Conservation (phyloP, 53 echinoderm and acorn worm species). For the Astropecten irregularis region DNA sequence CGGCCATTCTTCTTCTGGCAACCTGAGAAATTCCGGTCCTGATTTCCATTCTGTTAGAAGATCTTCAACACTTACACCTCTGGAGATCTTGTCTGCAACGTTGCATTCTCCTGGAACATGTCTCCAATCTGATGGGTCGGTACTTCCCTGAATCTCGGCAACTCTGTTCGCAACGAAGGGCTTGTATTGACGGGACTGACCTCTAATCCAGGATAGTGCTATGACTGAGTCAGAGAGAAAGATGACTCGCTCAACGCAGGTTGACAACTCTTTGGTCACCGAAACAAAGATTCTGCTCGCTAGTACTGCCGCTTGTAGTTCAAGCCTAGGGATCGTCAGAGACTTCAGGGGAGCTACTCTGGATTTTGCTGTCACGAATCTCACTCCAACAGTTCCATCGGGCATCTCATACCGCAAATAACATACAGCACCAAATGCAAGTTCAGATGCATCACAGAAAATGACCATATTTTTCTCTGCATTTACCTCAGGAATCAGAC, state of each 20-base stretch:
- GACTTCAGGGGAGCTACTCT: slow-evolving; percentile 54
- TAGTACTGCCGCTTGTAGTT: slow-evolving; percentile 59
- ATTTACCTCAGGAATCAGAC: too few relatives aligned
- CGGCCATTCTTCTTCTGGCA: slow-evolving; percentile 54
- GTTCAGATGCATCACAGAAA: slow-evolving; percentile 66
- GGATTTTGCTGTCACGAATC: slow-evolving; percentile 54
- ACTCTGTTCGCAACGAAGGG: slow-evolving; percentile 60
- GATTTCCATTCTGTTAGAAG: slow-evolving; percentile 40
- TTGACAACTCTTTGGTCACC: not conserved
- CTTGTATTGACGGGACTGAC: slow-evolving; percentile 56
- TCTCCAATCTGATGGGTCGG: slow-evolving; percentile 60
- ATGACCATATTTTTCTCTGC: slow-evolving; percentile 45
- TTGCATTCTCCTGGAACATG: slow-evolving; percentile 64
- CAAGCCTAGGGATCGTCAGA: slow-evolving; percentile 40
- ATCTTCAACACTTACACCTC: slow-evolving; percentile 1
- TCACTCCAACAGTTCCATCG: slow-evolving; percentile 4
- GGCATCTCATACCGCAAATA: slow-evolving; percentile 49
- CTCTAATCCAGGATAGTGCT: slow-evolving; percentile 62
- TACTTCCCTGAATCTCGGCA: slow-evolving; percentile 50
- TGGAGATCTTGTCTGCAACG: slow-evolving; percentile 52
- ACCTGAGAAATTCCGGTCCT: slow-evolving; percentile 57
- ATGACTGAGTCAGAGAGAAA: slow-evolving; percentile 54
- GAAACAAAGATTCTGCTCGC: slow-evolving; percentile 12
- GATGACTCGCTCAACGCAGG: not conserved
- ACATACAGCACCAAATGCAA: slow-evolving; percentile 57